Conservation (phyloP, 2,888 invertebrate genomes). For the Zaprionus lineosus region DNA sequence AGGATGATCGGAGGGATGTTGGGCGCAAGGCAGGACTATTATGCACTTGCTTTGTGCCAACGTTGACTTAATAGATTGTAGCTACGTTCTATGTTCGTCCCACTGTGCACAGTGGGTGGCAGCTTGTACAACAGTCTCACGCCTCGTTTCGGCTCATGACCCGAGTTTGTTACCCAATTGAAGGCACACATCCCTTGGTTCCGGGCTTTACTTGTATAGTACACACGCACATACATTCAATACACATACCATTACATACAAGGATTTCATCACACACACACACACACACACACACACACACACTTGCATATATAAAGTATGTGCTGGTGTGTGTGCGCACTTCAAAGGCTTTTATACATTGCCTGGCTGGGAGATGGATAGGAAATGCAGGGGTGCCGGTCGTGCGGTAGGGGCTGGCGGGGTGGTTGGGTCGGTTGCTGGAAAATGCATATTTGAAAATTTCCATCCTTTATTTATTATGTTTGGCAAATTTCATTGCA, state of each 20-base stretch:
- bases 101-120: conserved; percentile 50
- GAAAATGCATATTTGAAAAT: conserved; percentile 51
- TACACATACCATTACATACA: conserved; percentile 2
- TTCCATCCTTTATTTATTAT: conserved; percentile 72
- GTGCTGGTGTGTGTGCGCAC: conserved; percentile 32
- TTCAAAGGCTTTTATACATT: conserved; percentile 58
- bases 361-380: conserved; percentile 23
- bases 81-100: background rate
- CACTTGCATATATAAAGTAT: background rate
- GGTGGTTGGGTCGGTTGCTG: background rate
- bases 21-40: no score
- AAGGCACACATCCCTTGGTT: conserved; percentile 1
- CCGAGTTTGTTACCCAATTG: conserved; percentile 17
- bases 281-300: background rate
- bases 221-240: conserved; percentile 24
- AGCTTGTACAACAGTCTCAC: conserved; percentile 7
- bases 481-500: conserved; percentile 75
- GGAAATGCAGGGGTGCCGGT: conserved; percentile 13
- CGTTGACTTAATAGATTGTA: background rate
- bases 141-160: conserved; percentile 2
- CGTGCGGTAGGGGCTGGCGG: background rate
- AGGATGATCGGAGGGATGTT: no score
- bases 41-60: no score
- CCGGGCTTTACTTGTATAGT: conserved; percentile 12
- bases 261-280: background rate